Conservation (phyloP, 2,797 vertebrate species). For the Galago senegalensis region DNA sequence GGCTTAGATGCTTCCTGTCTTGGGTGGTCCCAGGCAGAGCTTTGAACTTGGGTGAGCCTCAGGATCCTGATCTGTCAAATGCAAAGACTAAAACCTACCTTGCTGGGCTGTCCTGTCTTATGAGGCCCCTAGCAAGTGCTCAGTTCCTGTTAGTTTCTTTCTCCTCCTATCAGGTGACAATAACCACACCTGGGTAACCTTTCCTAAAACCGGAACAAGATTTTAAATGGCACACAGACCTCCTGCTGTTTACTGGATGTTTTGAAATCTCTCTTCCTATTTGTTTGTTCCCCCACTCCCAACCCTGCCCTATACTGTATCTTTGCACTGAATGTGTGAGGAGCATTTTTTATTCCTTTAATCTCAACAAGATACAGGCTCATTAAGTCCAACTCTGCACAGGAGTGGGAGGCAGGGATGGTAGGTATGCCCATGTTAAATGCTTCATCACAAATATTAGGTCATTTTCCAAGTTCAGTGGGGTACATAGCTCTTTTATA, state of each 20-base stretch:
- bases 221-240: constrained; percentile 48
- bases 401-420: constrained; percentile 32
- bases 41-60: neutral
- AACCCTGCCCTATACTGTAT: neutral
- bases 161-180: neutral
- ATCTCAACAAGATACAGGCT: constrained; percentile 78
- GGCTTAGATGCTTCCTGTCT: neutral
- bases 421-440: constrained; percentile 75
- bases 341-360: constrained; percentile 70
- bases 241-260: constrained; percentile 64
- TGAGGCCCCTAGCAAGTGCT: neutral
- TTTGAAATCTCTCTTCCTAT: constrained; percentile 57
- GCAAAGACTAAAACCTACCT: neutral
- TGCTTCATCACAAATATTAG: constrained; percentile 74
- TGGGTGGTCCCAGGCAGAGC: neutral
- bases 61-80: neutral
- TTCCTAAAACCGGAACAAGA: constrained; percentile 60
- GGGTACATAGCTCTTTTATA: constrained; percentile 64
- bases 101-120: neutral
- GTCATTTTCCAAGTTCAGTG: neutral
- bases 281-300: constrained; percentile 28
- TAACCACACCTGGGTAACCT: constrained; percentile 24
- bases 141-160: neutral
- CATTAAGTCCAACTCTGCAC: constrained; percentile 73
- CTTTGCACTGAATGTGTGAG: constrained; percentile 32